Conservation (phyloP, 2,888 invertebrate species). For the Chouioia cunea region DNA sequence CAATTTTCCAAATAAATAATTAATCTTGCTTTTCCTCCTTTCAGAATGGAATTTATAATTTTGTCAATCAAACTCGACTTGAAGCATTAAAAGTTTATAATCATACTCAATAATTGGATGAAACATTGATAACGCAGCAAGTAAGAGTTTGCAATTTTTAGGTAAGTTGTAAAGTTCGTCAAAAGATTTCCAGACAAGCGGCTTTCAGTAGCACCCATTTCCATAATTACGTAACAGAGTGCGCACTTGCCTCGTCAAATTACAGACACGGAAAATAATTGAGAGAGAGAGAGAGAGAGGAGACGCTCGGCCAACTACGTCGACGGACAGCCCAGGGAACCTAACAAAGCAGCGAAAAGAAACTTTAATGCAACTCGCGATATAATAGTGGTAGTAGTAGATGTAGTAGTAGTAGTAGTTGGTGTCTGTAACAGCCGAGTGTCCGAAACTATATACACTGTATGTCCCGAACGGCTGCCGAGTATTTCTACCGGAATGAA, state of each 20-base stretch:
- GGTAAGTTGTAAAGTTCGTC: too few species aligned
- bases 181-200: neutral
- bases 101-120: too few species aligned
- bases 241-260: constrained; percentile 18
- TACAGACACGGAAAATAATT: constrained; percentile 31
- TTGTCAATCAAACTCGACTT: too few species aligned
- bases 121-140: too few species aligned
- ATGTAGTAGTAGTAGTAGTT: constrained; percentile 9
- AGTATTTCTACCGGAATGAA: constrained; percentile 18
- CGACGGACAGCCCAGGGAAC: constrained; percentile 7
- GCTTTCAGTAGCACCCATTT: constrained; percentile 18
- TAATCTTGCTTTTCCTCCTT: too few species aligned
- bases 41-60: too few species aligned
- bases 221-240: constrained; percentile 22
- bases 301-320: constrained; percentile 3
- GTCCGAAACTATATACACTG: constrained; percentile 6
- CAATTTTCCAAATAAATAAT: too few species aligned
- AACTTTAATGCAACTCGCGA: constrained; percentile 28
- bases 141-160: too few species aligned
- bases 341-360: constrained; percentile 41
- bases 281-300: constrained; percentile 20
- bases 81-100: too few species aligned
- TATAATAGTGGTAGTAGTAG: too few species aligned
- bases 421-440: constrained; percentile 32
- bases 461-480: too few species aligned